Evolutionary conservation across 2,113 vertebrate genomes (phyloP).

Genomic region (Tretioscincus oriximinensis): DNA sequence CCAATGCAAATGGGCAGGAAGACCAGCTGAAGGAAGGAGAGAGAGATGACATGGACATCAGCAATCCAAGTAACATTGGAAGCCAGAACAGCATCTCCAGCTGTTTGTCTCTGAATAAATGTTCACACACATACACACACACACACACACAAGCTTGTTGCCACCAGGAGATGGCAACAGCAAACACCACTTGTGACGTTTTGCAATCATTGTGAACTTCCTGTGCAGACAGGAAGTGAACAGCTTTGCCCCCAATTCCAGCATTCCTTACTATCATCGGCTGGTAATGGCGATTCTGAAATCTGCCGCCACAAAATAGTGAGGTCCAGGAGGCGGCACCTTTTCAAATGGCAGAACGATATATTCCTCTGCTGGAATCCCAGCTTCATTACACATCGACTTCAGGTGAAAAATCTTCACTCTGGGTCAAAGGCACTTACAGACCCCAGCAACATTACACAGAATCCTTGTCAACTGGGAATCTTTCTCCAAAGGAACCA

Average conservation of each 20-base stretch:
- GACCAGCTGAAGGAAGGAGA: background rate
- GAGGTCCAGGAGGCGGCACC: background rate
- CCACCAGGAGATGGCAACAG: background rate
- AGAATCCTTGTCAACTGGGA: background rate
- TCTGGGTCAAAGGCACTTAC: background rate
- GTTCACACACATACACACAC: background rate
- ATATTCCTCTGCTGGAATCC: conserved; percentile 1
- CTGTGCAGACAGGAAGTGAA: conserved; percentile 12
- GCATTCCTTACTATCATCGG: background rate
- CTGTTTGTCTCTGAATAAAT: background rate
- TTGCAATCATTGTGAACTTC: background rate
- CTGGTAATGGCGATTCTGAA: background rate
- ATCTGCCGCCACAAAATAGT: background rate
- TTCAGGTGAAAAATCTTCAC: background rate
- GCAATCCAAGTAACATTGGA: background rate
- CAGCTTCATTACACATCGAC: background rate
- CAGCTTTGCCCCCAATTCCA: background rate
- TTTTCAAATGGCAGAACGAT: background rate
- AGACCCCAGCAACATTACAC: background rate
- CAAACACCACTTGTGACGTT: conserved; percentile 13
- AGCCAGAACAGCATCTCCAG: background rate
- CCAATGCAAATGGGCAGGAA: background rate
- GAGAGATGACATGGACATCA: conserved; percentile 10
- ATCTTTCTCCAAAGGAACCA: conserved; percentile 18
- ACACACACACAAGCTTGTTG: conserved; percentile 20